Percentiles rank a stretch among this genome's conserved stretches.
phyloP scores from a whole-genome alignment of 2,113 vertebrate genomes.

The Choloepus hoffmanni region DNA sequence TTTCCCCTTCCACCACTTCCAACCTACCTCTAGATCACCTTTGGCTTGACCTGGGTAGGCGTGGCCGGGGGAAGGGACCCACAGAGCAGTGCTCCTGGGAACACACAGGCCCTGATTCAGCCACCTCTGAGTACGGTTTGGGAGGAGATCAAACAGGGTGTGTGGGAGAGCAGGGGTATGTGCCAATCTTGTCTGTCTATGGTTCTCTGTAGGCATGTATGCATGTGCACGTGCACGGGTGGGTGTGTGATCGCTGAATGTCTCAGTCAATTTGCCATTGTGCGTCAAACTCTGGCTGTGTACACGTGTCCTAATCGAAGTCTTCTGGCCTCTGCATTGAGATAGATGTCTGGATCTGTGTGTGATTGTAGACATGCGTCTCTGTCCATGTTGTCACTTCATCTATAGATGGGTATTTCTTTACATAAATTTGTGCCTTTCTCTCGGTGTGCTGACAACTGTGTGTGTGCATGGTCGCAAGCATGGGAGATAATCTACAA shows the following conservation, averaged over 20 bases:
- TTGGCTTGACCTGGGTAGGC: neutral
- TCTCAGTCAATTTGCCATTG: neutral
- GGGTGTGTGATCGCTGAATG: neutral
- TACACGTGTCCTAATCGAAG: neutral
- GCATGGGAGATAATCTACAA: neutral
- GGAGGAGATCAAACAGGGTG: neutral
- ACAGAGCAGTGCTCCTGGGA: neutral
- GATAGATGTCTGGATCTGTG: neutral
- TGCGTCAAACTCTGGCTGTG: neutral
- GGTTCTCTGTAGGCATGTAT: neutral
- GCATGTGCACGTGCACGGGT: neutral
- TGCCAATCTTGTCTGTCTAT: neutral
- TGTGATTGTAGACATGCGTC: neutral
- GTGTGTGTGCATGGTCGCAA: neutral
- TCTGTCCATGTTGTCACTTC: conserved; percentile 26
- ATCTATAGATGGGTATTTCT: neutral
- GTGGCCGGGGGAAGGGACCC: neutral
- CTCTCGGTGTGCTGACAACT: neutral
- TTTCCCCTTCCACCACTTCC: neutral
- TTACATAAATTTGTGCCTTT: neutral
- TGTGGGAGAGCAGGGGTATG: neutral
- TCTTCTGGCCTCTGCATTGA: neutral
- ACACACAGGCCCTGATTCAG: neutral
- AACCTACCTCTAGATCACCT: neutral
- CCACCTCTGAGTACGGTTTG: neutral